A percentile compares a stretch with the other conserved stretches of the same genome.
Evolutionary conservation across 2,113 vertebrate genomes (phyloP).

Genomic region (Stegastes partitus): DNA sequence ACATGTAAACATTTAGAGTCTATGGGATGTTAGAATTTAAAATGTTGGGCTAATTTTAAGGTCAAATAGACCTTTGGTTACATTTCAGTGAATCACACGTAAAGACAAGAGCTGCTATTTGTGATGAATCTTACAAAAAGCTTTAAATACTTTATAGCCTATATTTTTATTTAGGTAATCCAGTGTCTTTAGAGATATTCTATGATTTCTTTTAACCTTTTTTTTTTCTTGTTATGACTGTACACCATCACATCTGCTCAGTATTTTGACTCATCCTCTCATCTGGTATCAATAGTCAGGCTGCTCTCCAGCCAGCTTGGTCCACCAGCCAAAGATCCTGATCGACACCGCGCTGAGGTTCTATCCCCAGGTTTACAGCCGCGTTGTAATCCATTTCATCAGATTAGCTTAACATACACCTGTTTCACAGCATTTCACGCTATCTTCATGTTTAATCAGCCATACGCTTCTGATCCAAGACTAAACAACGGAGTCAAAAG

Average conservation of each 20-base stretch:
- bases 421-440: constrained; percentile 33
- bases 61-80: neutral
- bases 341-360: constrained; percentile 41
- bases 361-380: constrained; percentile 41
- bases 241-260: constrained; percentile 67
- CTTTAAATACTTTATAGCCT: neutral
- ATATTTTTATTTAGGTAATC: constrained; percentile 7
- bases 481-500: constrained; percentile 41
- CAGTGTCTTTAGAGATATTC: constrained; percentile 22
- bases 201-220: constrained; percentile 31
- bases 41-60: too few species aligned
- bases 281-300: constrained; percentile 76
- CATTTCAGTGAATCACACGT: constrained; percentile 10
- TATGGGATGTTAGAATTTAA: neutral
- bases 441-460: constrained; percentile 26
- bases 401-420: constrained; percentile 48
- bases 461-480: constrained; percentile 2
- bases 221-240: constrained; percentile 43
- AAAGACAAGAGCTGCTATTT: neutral
- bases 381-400: constrained; percentile 60
- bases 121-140: too few species aligned
- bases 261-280: constrained; percentile 72
- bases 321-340: constrained; percentile 49
- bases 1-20: fast-evolving
- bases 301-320: constrained; percentile 50